Conservation (phyloP, 2,888 invertebrate species). For the Mimachlamys varia region DNA sequence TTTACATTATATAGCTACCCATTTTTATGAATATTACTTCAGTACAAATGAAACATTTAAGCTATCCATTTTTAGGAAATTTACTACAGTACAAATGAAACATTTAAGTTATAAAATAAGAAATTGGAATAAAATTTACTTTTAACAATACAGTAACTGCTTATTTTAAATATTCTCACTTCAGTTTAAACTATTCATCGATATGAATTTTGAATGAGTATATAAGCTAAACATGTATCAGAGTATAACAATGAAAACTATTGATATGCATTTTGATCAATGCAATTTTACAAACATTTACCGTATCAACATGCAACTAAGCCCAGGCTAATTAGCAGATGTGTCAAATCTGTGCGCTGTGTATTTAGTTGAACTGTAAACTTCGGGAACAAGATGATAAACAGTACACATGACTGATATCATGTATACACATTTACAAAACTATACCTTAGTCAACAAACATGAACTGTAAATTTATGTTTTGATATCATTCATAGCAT, state of each 20-base stretch:
- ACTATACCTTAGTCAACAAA: background rate
- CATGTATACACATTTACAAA: background rate
- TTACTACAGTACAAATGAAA: no score
- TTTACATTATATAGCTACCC: no score
- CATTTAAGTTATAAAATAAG: no score
- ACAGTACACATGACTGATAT: background rate
- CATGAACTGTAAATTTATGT: background rate
- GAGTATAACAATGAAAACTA: background rate
- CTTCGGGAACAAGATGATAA: background rate
- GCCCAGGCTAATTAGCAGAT: background rate
- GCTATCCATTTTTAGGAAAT: no score
- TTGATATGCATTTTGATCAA: background rate
- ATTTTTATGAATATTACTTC: no score
- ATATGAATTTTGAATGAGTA: no score
- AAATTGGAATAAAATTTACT: no score
- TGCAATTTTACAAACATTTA: background rate
- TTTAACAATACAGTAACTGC: no score
- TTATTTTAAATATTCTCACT: no score
- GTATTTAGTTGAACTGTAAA: slow-evolving; percentile 14
- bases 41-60: no score
- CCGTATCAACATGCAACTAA: background rate
- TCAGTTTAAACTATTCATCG: no score
- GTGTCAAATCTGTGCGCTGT: background rate
- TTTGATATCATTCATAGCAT: background rate
- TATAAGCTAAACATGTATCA: background rate